phyloP scores from a whole-genome alignment of 2,113 vertebrate species.

The Gasterosteus nipponicus region DNA sequence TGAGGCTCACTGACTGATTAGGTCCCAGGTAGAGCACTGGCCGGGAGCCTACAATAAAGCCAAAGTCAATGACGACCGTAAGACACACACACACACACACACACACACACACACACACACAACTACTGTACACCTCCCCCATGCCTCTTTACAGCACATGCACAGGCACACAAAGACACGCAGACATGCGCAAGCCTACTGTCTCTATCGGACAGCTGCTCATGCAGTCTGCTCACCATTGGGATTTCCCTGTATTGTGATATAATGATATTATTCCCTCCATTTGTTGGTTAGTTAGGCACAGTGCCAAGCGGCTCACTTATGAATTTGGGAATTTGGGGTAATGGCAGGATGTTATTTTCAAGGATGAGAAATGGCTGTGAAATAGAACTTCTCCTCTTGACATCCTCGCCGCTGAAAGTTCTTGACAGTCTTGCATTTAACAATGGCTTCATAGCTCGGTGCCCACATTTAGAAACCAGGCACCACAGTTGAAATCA shows the following conservation, averaged over 20 bases:
- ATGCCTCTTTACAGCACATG: conserved; percentile 21
- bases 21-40: conserved; percentile 87
- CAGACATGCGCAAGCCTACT: conserved; percentile 37
- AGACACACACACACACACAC: conserved; percentile 2
- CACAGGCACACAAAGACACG: conserved; percentile 35
- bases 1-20: conserved; percentile 90
- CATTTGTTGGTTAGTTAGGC: conserved; percentile 77
- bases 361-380: conserved; percentile 48
- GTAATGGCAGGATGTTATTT: conserved; percentile 65
- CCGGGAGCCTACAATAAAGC: conserved; percentile 87
- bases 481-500: conserved; percentile 66
- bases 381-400: conserved; percentile 35
- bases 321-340: conserved; percentile 72
- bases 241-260: conserved; percentile 76
- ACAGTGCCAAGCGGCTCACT: conserved; percentile 71
- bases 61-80: conserved; percentile 78
- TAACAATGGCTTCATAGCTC: conserved; percentile 60
- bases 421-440: conserved; percentile 36
- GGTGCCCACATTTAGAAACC: conserved; percentile 65
- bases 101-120: conserved; percentile 26
- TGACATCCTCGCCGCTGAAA: conserved; percentile 21
- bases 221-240: conserved; percentile 68
- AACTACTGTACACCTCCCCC: conserved; percentile 42
- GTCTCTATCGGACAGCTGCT: conserved; percentile 74
- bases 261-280: conserved; percentile 76